A percentile compares a stretch with the other conserved stretches of the same genome.
These are phyloP conservation scores for Tarsius wallacei DNA, from an alignment of 2,797 vertebrate species.

Conservation along the genomic window DNA sequence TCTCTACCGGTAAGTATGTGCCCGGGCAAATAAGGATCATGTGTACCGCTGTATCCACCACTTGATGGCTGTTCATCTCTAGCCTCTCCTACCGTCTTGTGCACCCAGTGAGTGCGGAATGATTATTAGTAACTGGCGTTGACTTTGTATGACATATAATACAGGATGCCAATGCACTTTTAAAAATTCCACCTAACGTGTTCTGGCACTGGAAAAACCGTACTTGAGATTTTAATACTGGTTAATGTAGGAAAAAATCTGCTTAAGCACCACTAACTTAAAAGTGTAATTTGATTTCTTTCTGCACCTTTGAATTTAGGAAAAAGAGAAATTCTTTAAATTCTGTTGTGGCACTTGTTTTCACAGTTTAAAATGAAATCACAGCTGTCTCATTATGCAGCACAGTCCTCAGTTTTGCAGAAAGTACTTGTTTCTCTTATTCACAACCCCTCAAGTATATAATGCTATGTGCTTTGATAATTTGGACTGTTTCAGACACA, in stretches of 20 bases:
- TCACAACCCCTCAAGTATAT: slow-evolving; percentile 81
- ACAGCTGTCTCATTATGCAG: slow-evolving; percentile 88
- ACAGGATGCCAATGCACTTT: slow-evolving; percentile 36
- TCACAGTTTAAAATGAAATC: slow-evolving; percentile 92
- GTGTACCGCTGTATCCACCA: background rate
- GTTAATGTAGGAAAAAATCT: slow-evolving; percentile 71
- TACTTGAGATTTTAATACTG: slow-evolving; percentile 69
- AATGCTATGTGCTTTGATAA: slow-evolving; percentile 75
- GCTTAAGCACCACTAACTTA: slow-evolving; percentile 77
- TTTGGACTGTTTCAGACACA: slow-evolving; percentile 77
- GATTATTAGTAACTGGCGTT: background rate
- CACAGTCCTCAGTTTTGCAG: slow-evolving; percentile 83
- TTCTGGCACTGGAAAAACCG: slow-evolving; percentile 49
- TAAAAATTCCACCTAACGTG: slow-evolving; percentile 44
- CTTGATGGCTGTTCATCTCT: background rate
- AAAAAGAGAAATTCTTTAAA: slow-evolving; percentile 75
- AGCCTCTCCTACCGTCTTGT: background rate
- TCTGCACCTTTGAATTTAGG: slow-evolving; percentile 79
- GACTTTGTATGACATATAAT: background rate
- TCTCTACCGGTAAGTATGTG: background rate
- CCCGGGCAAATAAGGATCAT: background rate
- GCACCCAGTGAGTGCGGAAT: background rate
- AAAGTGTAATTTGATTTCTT: slow-evolving; percentile 76
- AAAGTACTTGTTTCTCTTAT: slow-evolving; percentile 68
- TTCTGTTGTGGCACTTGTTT: slow-evolving; percentile 87